These are phyloP conservation scores for Salpingus planirostris DNA, from an alignment of 2,888 invertebrate species.

Conservation along the genomic window DNA sequence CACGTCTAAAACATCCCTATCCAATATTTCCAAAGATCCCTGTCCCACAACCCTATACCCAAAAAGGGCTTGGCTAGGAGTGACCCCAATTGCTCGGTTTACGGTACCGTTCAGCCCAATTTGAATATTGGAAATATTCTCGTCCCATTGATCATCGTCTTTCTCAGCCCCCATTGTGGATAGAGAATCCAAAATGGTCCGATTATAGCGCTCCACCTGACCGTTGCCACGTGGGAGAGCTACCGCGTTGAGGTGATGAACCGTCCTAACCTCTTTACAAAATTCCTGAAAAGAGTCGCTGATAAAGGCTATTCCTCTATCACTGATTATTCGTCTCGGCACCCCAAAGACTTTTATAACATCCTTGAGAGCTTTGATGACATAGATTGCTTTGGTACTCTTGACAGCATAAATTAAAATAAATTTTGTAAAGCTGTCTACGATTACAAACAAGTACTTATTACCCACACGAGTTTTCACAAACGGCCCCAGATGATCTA, in stretches of 20 bases:
- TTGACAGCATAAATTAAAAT: constrained; percentile 3
- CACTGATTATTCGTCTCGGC: neutral
- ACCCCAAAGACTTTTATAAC: neutral
- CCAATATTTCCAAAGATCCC: constrained; percentile 1
- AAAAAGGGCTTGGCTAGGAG: constrained; percentile 9
- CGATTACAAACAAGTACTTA: constrained; percentile 1
- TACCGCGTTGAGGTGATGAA: neutral
- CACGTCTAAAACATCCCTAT: constrained; percentile 6
- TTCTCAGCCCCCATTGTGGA: too few relatives aligned
- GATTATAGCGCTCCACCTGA: constrained; percentile 1
- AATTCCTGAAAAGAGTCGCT: neutral
- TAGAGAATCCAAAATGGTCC: too few relatives aligned
- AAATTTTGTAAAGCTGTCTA: constrained; percentile 5
- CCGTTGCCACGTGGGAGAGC: too few relatives aligned
- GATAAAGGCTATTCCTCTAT: constrained; percentile 1
- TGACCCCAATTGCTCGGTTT: constrained; percentile 3
- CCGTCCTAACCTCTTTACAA: neutral
- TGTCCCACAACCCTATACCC: constrained; percentile 7
- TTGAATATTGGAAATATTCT: too few relatives aligned
- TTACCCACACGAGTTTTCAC: constrained; percentile 3
- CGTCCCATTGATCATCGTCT: too few relatives aligned
- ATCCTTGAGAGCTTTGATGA: neutral
- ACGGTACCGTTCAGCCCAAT: neutral
- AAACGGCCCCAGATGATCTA: constrained; percentile 16
- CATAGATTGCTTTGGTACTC: constrained; percentile 2